phyloP scores from a whole-genome alignment of 2,113 vertebrate genomes.

The Corydoras maculifer region DNA sequence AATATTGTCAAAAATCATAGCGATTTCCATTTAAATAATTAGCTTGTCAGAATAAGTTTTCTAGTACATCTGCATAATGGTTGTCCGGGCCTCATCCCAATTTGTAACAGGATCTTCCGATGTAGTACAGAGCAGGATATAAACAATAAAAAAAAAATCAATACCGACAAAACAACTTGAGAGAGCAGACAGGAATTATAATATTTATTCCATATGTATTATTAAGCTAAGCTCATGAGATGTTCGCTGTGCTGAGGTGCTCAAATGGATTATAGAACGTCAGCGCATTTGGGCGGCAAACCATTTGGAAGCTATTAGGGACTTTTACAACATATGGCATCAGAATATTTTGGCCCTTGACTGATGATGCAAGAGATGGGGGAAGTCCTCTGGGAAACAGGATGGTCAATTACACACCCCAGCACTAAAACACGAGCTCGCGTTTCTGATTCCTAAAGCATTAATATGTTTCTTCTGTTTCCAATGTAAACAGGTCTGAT shows the following conservation, averaged over 20 bases:
- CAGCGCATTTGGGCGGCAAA: constrained; percentile 11
- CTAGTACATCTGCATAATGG: too few relatives aligned
- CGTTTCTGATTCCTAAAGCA: too few relatives aligned
- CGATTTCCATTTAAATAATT: too few relatives aligned
- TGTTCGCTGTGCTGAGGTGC: neutral
- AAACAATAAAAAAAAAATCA: too few relatives aligned
- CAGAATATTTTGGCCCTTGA: constrained; percentile 16
- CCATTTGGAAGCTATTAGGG: constrained; percentile 23
- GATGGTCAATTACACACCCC: constrained; percentile 5
- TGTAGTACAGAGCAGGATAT: too few relatives aligned
- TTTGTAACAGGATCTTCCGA: too few relatives aligned
- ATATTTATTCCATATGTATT: neutral
- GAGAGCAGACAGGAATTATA: neutral
- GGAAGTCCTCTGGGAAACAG: constrained; percentile 15
- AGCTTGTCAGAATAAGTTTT: too few relatives aligned
- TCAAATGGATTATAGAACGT: neutral
- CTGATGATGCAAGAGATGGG: constrained; percentile 7
- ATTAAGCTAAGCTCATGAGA: neutral
- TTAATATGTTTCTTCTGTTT: too few relatives aligned
- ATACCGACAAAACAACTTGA: neutral
- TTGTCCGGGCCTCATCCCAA: too few relatives aligned
- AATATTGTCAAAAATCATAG: too few relatives aligned
- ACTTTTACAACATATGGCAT: constrained; percentile 20
- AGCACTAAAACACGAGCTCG: neutral
- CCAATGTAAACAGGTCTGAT: too few relatives aligned